Evolutionary conservation across 1,140 invertebrate species (phyloP), one percentile per base, ranked within the genome.

Genomic region (Calephelis nemesis): DNA sequence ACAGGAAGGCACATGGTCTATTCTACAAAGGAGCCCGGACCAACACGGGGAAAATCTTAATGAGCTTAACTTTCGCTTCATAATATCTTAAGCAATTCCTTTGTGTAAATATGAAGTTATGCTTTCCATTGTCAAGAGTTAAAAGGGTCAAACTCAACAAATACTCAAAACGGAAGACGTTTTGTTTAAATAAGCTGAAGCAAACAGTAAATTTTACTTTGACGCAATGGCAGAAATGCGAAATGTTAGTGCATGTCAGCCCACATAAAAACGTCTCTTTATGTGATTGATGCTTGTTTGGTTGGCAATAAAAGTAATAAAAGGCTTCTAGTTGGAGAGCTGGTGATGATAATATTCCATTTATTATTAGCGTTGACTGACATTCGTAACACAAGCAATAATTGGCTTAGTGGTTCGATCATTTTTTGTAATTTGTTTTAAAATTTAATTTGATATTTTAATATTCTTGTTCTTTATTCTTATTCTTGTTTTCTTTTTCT

Each of bases 121-220:
- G 54, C 19, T 60, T 60, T 60, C 54, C 30, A 60, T 40, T 60
- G 30, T 60, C 11, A 12, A 39, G 19, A 60, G 54, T 39, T 60
- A 60, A 60, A 60, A 60, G 54, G 54, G 54, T 60, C 54, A 60
- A 19, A 60, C 54, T 39, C 54, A 39, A 60, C 54, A 60, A 60
- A 60, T 39, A 60, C 11, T 60, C 19, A 11, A 58, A 58, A 40
- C 54, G 54, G 54, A 58, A 58, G 54, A 12, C 11, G 30, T 58
- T 58, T 58, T 58, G 54, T 58, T 58, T 58, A 58, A 58, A 40
- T 58, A 58, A 58, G 30, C 54, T 39, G 54, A 58, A 19, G 54
- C 19, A 58, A 58, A 58, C 54, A 58, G 30, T 58, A 58, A 19
- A 58, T 58, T 58, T 58, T 58, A 58, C 54, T 58, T 58, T 58